Conservation (phyloP, 2,797 vertebrate species). For the Sebastes alutus region DNA sequence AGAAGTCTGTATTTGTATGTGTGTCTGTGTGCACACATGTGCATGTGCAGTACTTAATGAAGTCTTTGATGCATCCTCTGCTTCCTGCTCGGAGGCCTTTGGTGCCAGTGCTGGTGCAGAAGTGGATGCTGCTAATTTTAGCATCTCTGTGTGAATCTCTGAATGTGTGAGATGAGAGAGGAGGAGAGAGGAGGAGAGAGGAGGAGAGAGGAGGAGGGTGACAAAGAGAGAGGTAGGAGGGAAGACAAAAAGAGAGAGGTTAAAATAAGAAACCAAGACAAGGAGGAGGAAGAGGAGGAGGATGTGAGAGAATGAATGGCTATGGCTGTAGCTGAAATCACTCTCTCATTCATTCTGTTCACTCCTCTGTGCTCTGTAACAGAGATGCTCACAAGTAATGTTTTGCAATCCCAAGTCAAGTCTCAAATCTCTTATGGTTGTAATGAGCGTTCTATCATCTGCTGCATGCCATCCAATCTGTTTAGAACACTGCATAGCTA, state of each 20-base stretch:
- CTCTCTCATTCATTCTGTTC: constrained; percentile 1
- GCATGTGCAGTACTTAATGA: constrained; percentile 70
- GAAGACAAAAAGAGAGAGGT: constrained; percentile 4
- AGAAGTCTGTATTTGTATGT: neutral
- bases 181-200: neutral
- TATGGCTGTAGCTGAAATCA: neutral
- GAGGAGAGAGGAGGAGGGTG: neutral
- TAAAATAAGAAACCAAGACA: no score
- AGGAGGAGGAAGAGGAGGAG: neutral
- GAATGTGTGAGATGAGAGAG: constrained; percentile 61
- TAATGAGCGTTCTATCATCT: no score
- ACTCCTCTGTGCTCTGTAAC: no score
- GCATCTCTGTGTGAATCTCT: constrained; percentile 64
- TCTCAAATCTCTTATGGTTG: no score
- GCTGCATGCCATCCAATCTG: no score
- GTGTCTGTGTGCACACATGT: constrained; percentile 12
- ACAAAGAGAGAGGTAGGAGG: constrained; percentile 3
- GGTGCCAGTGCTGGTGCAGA: constrained; percentile 63
- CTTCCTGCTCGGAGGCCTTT: constrained; percentile 67
- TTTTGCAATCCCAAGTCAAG: no score
- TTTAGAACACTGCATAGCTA: no score
- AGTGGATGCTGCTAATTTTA: constrained; percentile 79
- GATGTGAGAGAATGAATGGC: constrained; percentile 29
- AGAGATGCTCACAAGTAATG: neutral
- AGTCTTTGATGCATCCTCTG: constrained; percentile 76